Evolutionary conservation across 2,888 invertebrate species (phyloP).

Genomic region (Aleiodes testaceus): DNA sequence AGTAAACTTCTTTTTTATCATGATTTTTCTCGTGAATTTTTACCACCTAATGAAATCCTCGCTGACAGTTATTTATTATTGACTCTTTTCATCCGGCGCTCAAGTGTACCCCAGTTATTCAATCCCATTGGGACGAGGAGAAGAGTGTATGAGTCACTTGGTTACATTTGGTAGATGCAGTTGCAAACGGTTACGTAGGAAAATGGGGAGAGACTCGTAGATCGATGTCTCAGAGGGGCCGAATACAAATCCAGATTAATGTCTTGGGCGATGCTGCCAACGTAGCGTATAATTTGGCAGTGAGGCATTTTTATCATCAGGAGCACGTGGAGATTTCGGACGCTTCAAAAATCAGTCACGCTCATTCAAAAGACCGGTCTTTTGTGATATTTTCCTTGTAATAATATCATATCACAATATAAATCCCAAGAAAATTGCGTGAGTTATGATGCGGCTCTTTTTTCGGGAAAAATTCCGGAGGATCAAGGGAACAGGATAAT

Average conservation of each 20-base stretch:
- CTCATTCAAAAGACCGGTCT: neutral
- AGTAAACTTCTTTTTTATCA: too few species aligned
- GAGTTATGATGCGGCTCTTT: neutral
- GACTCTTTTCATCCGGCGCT: too few species aligned
- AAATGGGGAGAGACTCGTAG: conserved; percentile 42
- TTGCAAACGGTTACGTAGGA: conserved; percentile 50
- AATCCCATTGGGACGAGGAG: too few species aligned
- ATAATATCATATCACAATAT: neutral
- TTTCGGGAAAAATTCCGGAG: neutral
- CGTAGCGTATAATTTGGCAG: conserved; percentile 58
- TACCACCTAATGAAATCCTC: too few species aligned
- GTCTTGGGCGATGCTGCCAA: conserved; percentile 54
- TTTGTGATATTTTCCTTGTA: neutral
- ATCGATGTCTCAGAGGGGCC: conserved; percentile 36
- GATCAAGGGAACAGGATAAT: neutral
- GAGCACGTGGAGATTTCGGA: conserved; percentile 4
- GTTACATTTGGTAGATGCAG: conserved; percentile 47
- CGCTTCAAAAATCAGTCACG: conserved; percentile 18
- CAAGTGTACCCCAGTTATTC: too few species aligned
- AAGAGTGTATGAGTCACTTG: conserved; percentile 51
- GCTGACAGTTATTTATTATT: too few species aligned
- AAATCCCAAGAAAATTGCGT: neutral
- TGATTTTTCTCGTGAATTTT: too few species aligned
- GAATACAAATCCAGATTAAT: conserved; percentile 63
- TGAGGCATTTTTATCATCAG: neutral